phyloP scores from a whole-genome alignment of 2,797 vertebrate genomes.

The Eulemur mongoz region DNA sequence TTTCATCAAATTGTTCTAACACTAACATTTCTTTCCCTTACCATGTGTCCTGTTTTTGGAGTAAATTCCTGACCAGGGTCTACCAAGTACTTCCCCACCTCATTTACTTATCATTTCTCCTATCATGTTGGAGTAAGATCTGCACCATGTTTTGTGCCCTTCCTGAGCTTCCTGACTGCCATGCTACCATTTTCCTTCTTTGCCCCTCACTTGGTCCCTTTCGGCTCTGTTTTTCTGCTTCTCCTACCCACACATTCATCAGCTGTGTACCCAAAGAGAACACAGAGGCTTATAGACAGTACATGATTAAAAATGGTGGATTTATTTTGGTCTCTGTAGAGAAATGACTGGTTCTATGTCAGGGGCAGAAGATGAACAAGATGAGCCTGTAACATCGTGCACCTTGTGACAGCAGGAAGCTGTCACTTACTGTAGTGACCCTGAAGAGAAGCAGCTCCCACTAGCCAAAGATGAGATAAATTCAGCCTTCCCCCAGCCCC shows the following conservation, averaged over 20 bases:
- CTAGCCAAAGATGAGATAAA: not conserved
- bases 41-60: not conserved
- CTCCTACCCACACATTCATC: not conserved
- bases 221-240: not conserved
- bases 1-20: not conserved
- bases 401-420: not conserved
- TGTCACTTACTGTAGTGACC: not conserved
- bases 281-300: not conserved
- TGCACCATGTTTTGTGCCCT: not conserved
- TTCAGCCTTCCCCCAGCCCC: not conserved
- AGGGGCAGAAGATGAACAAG: not conserved
- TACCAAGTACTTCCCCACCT: not conserved
- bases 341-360: not conserved
- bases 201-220: not conserved
- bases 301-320: not conserved
- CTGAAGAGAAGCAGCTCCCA: not conserved
- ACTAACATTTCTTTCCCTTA: not conserved
- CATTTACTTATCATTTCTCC: not conserved
- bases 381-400: not conserved
- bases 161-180: not conserved
- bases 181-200: not conserved
- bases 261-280: not conserved
- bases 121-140: not conserved
- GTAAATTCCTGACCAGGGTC: not conserved
- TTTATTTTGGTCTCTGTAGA: not conserved